These are phyloP conservation scores for Procambarus clarkii DNA, from an alignment of 1,140 invertebrate species.

Conservation along the genomic window DNA sequence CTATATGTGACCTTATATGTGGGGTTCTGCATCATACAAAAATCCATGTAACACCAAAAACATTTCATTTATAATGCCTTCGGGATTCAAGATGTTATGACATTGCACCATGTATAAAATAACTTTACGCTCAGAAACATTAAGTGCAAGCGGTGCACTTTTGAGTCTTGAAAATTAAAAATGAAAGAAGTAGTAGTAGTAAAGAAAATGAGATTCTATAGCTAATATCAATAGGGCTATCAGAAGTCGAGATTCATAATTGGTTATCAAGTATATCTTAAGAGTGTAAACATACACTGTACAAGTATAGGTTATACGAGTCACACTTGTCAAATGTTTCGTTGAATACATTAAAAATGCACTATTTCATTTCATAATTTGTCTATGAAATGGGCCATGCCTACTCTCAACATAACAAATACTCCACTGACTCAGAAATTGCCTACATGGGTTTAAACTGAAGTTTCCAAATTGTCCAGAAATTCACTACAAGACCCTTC, in stretches of 20 bases:
- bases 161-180: slow-evolving; percentile 65
- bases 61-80: slow-evolving; percentile 61
- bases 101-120: slow-evolving; percentile 64
- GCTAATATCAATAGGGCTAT: slow-evolving; percentile 69
- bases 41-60: slow-evolving; percentile 64
- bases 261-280: slow-evolving; percentile 66
- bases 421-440: slow-evolving; percentile 64
- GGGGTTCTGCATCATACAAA: slow-evolving; percentile 69
- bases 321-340: slow-evolving; percentile 69
- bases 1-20: slow-evolving; percentile 66
- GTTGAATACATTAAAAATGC: slow-evolving; percentile 68
- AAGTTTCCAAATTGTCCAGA: slow-evolving; percentile 60
- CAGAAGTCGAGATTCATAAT: slow-evolving; percentile 68
- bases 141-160: slow-evolving; percentile 58
- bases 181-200: slow-evolving; percentile 58
- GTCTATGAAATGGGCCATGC: slow-evolving; percentile 58
- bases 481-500: slow-evolving; percentile 66
- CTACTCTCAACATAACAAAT: slow-evolving; percentile 68
- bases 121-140: slow-evolving; percentile 53
- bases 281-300: slow-evolving; percentile 67
- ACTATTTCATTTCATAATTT: slow-evolving; percentile 60
- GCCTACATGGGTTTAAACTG: slow-evolving; percentile 60
- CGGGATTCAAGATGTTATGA: slow-evolving; percentile 56
- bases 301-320: slow-evolving; percentile 69
- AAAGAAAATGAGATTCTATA: slow-evolving; percentile 67